These are phyloP conservation scores for Anticlea derivata DNA, from an alignment of 2,888 invertebrate genomes.

Conservation along the genomic window DNA sequence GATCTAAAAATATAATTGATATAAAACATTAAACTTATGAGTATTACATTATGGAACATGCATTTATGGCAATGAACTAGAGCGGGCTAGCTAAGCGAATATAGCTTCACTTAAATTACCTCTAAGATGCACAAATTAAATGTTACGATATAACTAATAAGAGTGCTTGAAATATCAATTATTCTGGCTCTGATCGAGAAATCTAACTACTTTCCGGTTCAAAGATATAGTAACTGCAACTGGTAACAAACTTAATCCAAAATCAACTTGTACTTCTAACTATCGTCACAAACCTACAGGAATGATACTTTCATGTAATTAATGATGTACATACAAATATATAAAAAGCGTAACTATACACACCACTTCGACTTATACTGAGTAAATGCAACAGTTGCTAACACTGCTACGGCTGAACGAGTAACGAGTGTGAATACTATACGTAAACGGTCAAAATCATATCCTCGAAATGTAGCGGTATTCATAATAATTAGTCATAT, in stretches of 20 bases:
- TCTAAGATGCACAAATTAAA: slow-evolving; percentile 64
- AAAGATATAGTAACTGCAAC: slow-evolving; percentile 72
- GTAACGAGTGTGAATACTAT: slow-evolving; percentile 67
- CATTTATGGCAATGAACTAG: slow-evolving; percentile 83
- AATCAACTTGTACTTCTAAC: slow-evolving; percentile 53
- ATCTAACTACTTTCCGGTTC: slow-evolving; percentile 49
- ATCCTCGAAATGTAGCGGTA: slow-evolving; percentile 48
- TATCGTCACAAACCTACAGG: slow-evolving; percentile 49
- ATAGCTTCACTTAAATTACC: slow-evolving; percentile 76
- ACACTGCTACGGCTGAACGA: slow-evolving; percentile 56
- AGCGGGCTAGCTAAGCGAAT: slow-evolving; percentile 80
- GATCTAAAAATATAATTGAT: slow-evolving; percentile 82
- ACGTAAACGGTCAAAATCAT: slow-evolving; percentile 61
- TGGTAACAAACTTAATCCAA: slow-evolving; percentile 76
- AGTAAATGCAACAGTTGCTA: slow-evolving; percentile 76
- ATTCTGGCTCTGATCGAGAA: slow-evolving; percentile 30
- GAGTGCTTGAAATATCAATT: slow-evolving; percentile 15
- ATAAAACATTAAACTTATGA: slow-evolving; percentile 79
- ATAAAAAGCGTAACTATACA: slow-evolving; percentile 76
- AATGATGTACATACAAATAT: slow-evolving; percentile 76
- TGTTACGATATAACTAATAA: slow-evolving; percentile 36
- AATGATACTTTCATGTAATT: slow-evolving; percentile 73
- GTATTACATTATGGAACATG: slow-evolving; percentile 85
- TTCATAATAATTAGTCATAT: slow-evolving; percentile 46
- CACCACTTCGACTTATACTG: slow-evolving; percentile 74